Conservation (phyloP, 2,888 invertebrate genomes). For the Caenorhabditis sp. region DNA sequence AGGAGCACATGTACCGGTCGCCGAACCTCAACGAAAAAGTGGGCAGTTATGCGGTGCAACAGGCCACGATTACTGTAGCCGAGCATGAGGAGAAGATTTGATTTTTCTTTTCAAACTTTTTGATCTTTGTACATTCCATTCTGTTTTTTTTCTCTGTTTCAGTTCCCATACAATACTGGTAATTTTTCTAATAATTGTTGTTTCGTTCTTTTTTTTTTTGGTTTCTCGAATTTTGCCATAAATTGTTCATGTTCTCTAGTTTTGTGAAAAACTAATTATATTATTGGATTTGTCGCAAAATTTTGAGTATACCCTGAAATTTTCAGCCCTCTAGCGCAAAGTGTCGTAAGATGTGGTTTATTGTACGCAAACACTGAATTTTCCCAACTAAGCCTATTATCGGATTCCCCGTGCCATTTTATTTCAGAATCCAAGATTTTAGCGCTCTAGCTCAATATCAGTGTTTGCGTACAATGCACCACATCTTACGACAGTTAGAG, state of each 20-base stretch:
- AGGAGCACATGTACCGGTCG: conserved; percentile 55
- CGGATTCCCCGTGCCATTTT: neutral
- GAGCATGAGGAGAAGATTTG: conserved; percentile 65
- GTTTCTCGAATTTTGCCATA: conserved; percentile 7
- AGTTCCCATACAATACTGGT: conserved; percentile 36
- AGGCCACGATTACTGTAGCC: conserved; percentile 62
- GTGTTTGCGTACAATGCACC: neutral
- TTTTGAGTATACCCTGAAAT: too few species aligned
- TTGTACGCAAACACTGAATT: conserved; percentile 10
- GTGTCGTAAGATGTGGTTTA: conserved; percentile 2
- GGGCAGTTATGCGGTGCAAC: conserved; percentile 60
- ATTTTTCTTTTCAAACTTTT: neutral
- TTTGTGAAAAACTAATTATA: neutral
- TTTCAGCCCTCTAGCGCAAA: neutral
- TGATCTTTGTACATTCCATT: conserved; percentile 30
- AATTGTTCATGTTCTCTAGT: neutral
- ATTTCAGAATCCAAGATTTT: too few species aligned
- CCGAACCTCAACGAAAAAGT: conserved; percentile 53
- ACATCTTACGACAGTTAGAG: conserved; percentile 1
- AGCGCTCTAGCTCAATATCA: too few species aligned
- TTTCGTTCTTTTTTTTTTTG: neutral
- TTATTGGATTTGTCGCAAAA: too few species aligned
- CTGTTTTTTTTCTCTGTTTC: neutral
- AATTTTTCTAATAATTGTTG: conserved; percentile 12
- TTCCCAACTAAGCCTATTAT: too few species aligned